phyloP scores from a whole-genome alignment of 2,888 invertebrate species.

The Yponomeuta evonymella region DNA sequence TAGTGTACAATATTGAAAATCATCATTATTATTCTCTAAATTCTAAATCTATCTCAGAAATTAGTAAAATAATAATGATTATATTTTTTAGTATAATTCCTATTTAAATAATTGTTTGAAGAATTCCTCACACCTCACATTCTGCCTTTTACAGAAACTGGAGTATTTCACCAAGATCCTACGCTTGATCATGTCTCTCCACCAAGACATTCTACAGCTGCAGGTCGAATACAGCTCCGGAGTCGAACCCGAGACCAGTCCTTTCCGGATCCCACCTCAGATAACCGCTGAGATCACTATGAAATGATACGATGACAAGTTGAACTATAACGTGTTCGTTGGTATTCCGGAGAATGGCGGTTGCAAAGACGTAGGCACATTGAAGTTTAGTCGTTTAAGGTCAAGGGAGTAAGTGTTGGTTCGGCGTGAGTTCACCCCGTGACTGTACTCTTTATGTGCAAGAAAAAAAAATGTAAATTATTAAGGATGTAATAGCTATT shows the following conservation, averaged over 20 bases:
- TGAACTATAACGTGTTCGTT: not conserved
- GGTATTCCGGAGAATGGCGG: not conserved
- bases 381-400: not conserved
- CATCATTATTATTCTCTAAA: not conserved
- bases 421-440: too few species aligned
- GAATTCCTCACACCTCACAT: too few species aligned
- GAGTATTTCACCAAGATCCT: constrained; percentile 68
- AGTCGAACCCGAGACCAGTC: constrained; percentile 7
- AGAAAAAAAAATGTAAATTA: too few species aligned
- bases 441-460: too few species aligned
- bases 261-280: constrained; percentile 46
- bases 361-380: not conserved
- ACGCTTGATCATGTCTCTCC: constrained; percentile 63
- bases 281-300: constrained; percentile 59
- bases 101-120: too few species aligned
- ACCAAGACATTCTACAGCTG: constrained; percentile 62
- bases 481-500: too few species aligned
- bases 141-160: constrained; percentile 49
- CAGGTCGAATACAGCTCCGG: constrained; percentile 40
- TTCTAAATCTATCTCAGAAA: not conserved
- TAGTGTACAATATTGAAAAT: constrained; percentile 66
- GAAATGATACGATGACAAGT: constrained; percentile 46
- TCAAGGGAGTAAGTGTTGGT: not conserved
- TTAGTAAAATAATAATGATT: too few species aligned
- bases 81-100: too few species aligned